Base-by-base conservation (phyloP, 2,797 vertebrate species). In the Remorina albescens region DNA sequence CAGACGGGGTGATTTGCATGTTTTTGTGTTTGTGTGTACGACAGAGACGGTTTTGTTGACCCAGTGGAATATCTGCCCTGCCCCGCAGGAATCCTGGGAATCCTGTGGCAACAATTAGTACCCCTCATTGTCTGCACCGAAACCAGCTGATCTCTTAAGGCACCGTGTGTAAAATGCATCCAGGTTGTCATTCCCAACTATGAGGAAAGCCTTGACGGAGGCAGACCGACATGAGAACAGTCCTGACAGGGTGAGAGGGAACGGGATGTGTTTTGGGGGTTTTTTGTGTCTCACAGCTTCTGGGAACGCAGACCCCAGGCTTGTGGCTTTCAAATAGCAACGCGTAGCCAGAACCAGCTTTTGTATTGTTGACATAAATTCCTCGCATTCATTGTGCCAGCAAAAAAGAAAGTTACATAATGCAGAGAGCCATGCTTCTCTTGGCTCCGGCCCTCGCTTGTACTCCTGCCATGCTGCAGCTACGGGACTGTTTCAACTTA, bases 341-440 rank as follows among this genome's bases (percentile, higher is more conserved):
- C 67, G 70, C 56, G 50, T 54, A 76, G 83, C 76, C 75, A 44
- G 63, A 77, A 76, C 64, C 78, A 49, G 87, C 89, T 91, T 91
- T 93, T 93, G 91, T 94, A 90, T 87, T 88, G 79, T 75, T 90
- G 93, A 93, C 93, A 91, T 82, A 89, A 85, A 95, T 95, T 94
- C 93, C 90, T 81, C 65, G 51, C 86, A 76, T 91, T 93, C 89
- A 85, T 83, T 76, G 82, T 73, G 75, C 71, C 85, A 84, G 76
- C 86, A 84, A 88, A 79, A n/a, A n/a, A n/a, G n/a, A n/a, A 84
- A 76, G 72, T 92, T 92, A 84, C 87, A 88, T 91, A 91, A 92
- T 81, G 41, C 65, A 71, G 78, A 71, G 78, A 67, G 56, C 67
- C 69, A 39, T 75, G 83, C 68, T 84, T 75, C 67, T 67, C 51